These are phyloP conservation scores for Smittia sp. DNA, from an alignment of 2,888 invertebrate genomes.

Conservation along the genomic window DNA sequence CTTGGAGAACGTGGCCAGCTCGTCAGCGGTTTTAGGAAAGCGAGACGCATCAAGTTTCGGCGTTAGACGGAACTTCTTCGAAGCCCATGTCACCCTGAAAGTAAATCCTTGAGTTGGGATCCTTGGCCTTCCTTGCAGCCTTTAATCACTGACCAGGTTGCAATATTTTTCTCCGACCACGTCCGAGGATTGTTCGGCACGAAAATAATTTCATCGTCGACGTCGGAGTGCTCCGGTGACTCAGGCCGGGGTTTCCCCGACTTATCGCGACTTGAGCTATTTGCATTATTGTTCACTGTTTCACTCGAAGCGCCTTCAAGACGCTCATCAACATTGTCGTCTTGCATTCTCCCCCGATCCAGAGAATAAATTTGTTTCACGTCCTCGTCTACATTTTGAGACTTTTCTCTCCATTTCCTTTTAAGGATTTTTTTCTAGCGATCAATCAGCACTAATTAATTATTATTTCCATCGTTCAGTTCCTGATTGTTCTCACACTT, in stretches of 20 bases:
- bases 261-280: background rate
- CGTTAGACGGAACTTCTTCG: constrained; percentile 59
- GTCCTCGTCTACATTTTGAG: constrained; percentile 1
- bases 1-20: constrained; percentile 61
- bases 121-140: too few relatives aligned
- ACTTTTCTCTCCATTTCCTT: background rate
- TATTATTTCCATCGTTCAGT: too few relatives aligned
- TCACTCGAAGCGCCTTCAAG: background rate
- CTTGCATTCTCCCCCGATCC: constrained; percentile 10
- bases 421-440: too few relatives aligned
- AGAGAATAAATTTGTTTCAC: background rate
- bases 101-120: constrained; percentile 49
- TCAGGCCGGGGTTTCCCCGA: background rate
- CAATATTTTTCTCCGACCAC: constrained; percentile 32
- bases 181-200: constrained; percentile 32
- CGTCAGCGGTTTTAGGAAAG: constrained; percentile 59
- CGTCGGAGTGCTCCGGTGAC: background rate
- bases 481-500: too few relatives aligned
- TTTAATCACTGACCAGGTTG: background rate
- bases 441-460: background rate
- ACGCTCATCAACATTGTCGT: constrained; percentile 25
- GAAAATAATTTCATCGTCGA: constrained; percentile 27
- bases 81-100: constrained; percentile 59
- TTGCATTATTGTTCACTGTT: background rate
- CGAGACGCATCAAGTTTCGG: constrained; percentile 56